phyloP scores from a whole-genome alignment of 2,113 vertebrate genomes.

The Myrmophylax atrothorax region DNA sequence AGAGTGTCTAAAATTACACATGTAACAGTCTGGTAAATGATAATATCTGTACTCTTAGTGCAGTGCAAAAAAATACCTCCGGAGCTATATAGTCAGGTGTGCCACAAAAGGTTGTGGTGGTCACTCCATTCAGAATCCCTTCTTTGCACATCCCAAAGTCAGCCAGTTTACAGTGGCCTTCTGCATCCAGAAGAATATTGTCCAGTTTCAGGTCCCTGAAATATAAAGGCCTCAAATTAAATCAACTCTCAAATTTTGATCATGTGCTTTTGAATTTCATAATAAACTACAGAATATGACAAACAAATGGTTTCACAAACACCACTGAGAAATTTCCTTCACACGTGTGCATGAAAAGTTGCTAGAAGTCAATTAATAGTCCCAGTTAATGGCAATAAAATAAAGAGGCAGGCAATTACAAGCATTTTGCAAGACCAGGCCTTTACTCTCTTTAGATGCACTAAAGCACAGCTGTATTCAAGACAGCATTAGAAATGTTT shows the following conservation, averaged over 20 bases:
- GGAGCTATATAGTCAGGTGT: conserved; percentile 99
- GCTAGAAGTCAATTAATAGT: not conserved
- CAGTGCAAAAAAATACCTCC: conserved; percentile 79
- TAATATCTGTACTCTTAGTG: not conserved
- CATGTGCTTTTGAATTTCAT: not conserved
- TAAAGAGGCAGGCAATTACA: not conserved
- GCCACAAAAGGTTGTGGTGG: conserved; percentile 97
- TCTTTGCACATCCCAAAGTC: conserved; percentile 99
- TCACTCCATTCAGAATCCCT: conserved; percentile 94
- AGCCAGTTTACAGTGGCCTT: conserved; percentile 98
- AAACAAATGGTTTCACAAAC: not conserved
- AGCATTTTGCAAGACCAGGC: not conserved
- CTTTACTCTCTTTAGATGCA: not conserved
- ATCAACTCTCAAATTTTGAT: not conserved
- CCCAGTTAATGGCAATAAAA: not conserved
- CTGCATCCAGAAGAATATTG: conserved; percentile 97
- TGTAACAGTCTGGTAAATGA: not conserved
- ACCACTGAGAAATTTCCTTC: not conserved
- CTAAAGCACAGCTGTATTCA: not conserved
- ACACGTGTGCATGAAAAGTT: accelerated
- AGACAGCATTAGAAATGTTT: not conserved
- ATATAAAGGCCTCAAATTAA: not conserved
- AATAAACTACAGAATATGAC: not conserved
- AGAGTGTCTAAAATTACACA: not conserved
- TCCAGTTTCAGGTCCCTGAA: conserved; percentile 98